Evolutionary conservation across 2,113 vertebrate genomes (phyloP), one percentile per base, ranked within the genome.

Genomic region (Daphoenositta chrysoptera): DNA sequence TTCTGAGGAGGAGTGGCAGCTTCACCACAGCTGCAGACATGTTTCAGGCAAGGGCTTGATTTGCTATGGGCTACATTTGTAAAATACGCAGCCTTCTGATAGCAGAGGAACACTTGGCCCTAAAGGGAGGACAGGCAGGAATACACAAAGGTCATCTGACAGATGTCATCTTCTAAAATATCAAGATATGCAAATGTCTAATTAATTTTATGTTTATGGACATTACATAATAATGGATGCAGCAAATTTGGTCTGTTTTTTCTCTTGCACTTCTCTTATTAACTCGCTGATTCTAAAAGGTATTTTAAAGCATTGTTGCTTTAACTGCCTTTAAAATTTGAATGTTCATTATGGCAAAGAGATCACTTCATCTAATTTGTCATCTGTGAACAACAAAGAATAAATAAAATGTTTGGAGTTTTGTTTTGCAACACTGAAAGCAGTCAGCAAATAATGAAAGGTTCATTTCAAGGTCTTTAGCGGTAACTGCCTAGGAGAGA

Each of bases 401-500:
- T 71, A 75, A 70, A 56, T 27, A 60, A 85, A 93, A 83, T 60
- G 8, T 22, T 77, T 73, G 48, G 42, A 50, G 42, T 50, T 95
- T 83, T 77, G 16, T 65, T 94, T 93, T 90, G 50, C 63, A 42
- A 72, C 23, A 45, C 48, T 39, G 57, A 79, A 93, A 91, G 58
- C 51, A 92, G 90, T 75, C 50, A 90, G 75, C 39, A 92, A 95
- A 83, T 48, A 83, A 94, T 60, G 79, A 89, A 92, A 94, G 69
- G 65, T 94, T 89, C 51, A 76, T 95, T 97, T 94, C 94, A 93
- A 90, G 80, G 89, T 94, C 91, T 87, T 94, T 94, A 96, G 69
- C 0, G 0, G 42, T 75, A 90, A 93, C 82, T 83, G 90, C 76
- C 56, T 75, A 26, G 9, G 63, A 96, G 75, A 88, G 75, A 91